phyloP scores from a whole-genome alignment of 1,140 invertebrate species.

The Helicoverpa zea region DNA sequence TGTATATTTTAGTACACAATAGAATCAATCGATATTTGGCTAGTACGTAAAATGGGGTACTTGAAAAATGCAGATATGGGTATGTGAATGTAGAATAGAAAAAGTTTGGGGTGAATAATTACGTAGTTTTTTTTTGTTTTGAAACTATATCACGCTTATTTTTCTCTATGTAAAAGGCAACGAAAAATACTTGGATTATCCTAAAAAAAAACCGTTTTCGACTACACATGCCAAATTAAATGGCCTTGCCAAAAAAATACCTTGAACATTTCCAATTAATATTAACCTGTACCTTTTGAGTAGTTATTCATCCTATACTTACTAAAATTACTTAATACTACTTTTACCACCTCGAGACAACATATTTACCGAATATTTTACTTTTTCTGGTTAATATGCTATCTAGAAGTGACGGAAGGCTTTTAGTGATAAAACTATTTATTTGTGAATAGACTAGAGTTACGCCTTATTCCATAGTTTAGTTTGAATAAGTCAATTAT shows the following conservation, averaged over 20 bases:
- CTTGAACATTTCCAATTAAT: too few species aligned
- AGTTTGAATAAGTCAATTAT: slow-evolving; percentile 37
- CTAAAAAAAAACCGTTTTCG: too few species aligned
- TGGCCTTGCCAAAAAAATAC: too few species aligned
- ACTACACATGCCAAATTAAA: neutral
- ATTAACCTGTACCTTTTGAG: too few species aligned
- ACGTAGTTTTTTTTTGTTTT: too few species aligned
- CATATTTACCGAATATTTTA: too few species aligned
- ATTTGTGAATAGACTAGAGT: slow-evolving; percentile 41
- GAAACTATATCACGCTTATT: too few species aligned
- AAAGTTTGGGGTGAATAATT: slow-evolving; percentile 4
- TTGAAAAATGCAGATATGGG: neutral
- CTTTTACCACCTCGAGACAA: too few species aligned
- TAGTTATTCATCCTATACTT: too few species aligned
- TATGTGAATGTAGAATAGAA: slow-evolving; percentile 5
- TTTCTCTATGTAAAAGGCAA: too few species aligned
- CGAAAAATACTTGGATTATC: too few species aligned
- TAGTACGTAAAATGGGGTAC: neutral
- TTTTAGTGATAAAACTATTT: slow-evolving; percentile 27
- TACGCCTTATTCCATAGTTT: slow-evolving; percentile 40
- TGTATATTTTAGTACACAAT: neutral
- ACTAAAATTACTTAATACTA: neutral
- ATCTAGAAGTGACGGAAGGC: neutral
- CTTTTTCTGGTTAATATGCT: too few species aligned
- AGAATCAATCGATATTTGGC: neutral